phyloP scores from a whole-genome alignment of 2,888 invertebrate species.

The Heliconius hortense region DNA sequence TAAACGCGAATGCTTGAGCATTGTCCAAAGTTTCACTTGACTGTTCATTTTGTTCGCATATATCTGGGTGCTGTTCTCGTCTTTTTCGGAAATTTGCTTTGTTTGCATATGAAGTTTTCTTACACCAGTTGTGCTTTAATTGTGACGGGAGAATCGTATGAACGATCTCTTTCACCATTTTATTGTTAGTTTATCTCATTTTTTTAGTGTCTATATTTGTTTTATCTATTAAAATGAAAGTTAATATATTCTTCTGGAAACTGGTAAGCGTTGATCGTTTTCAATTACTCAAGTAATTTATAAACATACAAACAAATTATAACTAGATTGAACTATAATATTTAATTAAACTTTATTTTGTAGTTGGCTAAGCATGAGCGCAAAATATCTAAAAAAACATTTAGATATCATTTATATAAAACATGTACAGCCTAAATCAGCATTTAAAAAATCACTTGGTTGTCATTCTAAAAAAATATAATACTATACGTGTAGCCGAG shows the following conservation, averaged over 20 bases:
- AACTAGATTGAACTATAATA: neutral
- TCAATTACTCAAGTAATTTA: neutral
- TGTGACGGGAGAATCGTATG: slow-evolving; percentile 67
- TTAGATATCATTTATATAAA: neutral
- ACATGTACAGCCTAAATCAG: neutral
- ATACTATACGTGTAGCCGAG: neutral
- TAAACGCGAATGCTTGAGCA: slow-evolving; percentile 74
- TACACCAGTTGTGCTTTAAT: slow-evolving; percentile 53
- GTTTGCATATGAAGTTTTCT: slow-evolving; percentile 54
- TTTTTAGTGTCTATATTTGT: slow-evolving; percentile 49
- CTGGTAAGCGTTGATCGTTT: slow-evolving; percentile 32
- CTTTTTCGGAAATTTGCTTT: slow-evolving; percentile 58
- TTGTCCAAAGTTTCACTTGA: slow-evolving; percentile 64
- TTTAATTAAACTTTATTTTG: neutral
- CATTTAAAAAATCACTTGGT: neutral
- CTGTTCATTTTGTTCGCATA: slow-evolving; percentile 45
- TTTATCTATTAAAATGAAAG: slow-evolving; percentile 34
- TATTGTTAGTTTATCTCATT: slow-evolving; percentile 68
- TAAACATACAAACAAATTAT: neutral
- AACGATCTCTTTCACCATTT: slow-evolving; percentile 76
- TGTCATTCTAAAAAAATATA: neutral
- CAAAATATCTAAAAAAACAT: neutral
- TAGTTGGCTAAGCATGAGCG: too few relatives aligned
- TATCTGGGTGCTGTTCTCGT: slow-evolving; percentile 43
- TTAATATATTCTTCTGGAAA: slow-evolving; percentile 1